Conservation (phyloP, 1,140 invertebrate species). For the Helicorthomorpha holstii region DNA sequence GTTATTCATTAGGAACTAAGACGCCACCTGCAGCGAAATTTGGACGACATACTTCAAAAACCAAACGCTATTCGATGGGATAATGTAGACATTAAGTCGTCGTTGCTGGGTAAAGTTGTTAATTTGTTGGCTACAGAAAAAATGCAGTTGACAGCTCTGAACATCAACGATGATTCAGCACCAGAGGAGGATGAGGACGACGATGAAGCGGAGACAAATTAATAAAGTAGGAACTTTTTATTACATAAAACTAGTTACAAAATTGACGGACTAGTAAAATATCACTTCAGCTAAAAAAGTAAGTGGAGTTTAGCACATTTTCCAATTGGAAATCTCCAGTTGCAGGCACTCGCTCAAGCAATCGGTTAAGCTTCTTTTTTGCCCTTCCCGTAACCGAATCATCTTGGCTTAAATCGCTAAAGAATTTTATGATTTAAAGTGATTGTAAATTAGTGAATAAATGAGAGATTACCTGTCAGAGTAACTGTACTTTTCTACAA, state of each 20-base stretch:
- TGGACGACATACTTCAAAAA: too few species aligned
- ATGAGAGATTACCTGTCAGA: constrained; percentile 29
- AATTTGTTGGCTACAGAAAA: constrained; percentile 47
- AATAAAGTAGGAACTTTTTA: too few species aligned
- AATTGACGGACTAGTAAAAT: too few species aligned
- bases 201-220: too few species aligned
- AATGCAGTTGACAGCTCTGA: too few species aligned
- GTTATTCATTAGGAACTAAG: too few species aligned
- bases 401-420: constrained; percentile 33
- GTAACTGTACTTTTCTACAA: constrained; percentile 46
- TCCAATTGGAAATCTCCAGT: constrained; percentile 22
- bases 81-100: constrained; percentile 6
- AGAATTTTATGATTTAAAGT: constrained; percentile 14
- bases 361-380: constrained; percentile 40
- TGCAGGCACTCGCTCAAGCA: constrained; percentile 41
- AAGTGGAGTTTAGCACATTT: constrained; percentile 16
- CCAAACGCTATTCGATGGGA: not conserved
- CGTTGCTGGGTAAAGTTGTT: constrained; percentile 10
- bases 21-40: too few species aligned
- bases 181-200: too few species aligned
- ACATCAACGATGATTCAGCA: too few species aligned
- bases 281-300: constrained; percentile 18
- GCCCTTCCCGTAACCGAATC: constrained; percentile 30
- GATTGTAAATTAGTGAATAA: constrained; percentile 4
- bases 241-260: too few species aligned